Conservation (phyloP, 2,888 invertebrate genomes). For the Phortica magna region DNA sequence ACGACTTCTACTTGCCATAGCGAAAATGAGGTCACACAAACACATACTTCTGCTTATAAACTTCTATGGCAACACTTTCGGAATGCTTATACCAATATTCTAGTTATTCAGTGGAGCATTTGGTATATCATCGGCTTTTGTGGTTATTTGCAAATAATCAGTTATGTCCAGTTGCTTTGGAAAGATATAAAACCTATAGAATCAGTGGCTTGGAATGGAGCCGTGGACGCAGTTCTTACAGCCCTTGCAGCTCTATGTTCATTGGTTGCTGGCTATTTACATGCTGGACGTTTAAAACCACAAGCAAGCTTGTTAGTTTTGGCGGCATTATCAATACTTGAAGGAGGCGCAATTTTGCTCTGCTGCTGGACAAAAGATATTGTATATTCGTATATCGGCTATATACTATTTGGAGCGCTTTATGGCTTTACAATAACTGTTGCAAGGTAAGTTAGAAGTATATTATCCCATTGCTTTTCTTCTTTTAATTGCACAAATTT, state of each 20-base stretch:
- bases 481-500: constrained; percentile 49
- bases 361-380: constrained; percentile 81
- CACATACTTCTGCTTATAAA: constrained; percentile 52
- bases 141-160: constrained; percentile 84
- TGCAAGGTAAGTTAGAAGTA: constrained; percentile 64
- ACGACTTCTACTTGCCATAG: not conserved
- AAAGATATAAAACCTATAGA: constrained; percentile 78
- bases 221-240: constrained; percentile 88
- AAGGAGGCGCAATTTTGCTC: constrained; percentile 80
- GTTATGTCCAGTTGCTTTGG: constrained; percentile 88
- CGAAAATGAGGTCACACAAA: constrained; percentile 32
- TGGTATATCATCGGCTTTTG: constrained; percentile 88
- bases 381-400: constrained; percentile 86
- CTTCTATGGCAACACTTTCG: constrained; percentile 81
- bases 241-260: constrained; percentile 83
- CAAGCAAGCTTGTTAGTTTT: constrained; percentile 78
- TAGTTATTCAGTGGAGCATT: constrained; percentile 86
- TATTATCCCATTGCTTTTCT: not conserved
- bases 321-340: constrained; percentile 79
- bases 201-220: constrained; percentile 83
- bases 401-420: constrained; percentile 86
- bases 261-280: constrained; percentile 79
- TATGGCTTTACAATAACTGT: constrained; percentile 83
- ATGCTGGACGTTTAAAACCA: constrained; percentile 69
- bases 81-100: constrained; percentile 81